These are phyloP conservation scores for Diachasma alloeum DNA, from an alignment of 1,140 invertebrate genomes.

Conservation along the genomic window DNA sequence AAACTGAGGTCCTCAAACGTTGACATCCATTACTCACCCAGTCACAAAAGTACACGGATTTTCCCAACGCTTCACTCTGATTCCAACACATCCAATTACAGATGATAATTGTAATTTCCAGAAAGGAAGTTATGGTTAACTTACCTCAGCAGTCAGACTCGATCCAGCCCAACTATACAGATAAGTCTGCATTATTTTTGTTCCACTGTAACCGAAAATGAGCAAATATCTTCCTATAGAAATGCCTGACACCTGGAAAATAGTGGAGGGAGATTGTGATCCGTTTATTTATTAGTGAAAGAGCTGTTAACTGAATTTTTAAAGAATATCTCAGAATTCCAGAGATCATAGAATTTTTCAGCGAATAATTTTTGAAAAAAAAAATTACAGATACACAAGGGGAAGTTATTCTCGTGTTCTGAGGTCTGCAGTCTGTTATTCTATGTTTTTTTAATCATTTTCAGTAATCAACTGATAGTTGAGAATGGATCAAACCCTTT, in stretches of 20 bases:
- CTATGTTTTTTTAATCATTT: too few relatives aligned
- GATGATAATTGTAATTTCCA: too few relatives aligned
- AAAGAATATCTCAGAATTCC: too few relatives aligned
- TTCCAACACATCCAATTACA: background rate
- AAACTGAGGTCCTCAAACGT: conserved; percentile 13
- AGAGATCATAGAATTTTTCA: too few relatives aligned
- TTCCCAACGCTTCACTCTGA: conserved; percentile 34
- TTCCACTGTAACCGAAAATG: background rate
- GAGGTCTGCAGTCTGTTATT: too few relatives aligned
- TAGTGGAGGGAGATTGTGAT: background rate
- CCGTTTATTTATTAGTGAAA: background rate
- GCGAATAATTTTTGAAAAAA: too few relatives aligned
- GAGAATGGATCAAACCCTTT: too few relatives aligned
- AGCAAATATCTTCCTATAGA: background rate
- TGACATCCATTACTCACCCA: conserved; percentile 24
- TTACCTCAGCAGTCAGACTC: conserved; percentile 22
- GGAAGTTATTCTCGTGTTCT: too few relatives aligned
- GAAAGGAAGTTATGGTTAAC: background rate
- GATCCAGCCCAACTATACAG: conserved; percentile 29
- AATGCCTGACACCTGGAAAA: background rate
- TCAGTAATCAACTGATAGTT: too few relatives aligned
- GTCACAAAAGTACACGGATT: conserved; percentile 13
- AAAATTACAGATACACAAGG: too few relatives aligned
- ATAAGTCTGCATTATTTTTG: conserved; percentile 29
- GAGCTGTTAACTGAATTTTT: too few relatives aligned